Conservation (phyloP, 1,140 invertebrate genomes). For the Bathynomus jamesi region DNA sequence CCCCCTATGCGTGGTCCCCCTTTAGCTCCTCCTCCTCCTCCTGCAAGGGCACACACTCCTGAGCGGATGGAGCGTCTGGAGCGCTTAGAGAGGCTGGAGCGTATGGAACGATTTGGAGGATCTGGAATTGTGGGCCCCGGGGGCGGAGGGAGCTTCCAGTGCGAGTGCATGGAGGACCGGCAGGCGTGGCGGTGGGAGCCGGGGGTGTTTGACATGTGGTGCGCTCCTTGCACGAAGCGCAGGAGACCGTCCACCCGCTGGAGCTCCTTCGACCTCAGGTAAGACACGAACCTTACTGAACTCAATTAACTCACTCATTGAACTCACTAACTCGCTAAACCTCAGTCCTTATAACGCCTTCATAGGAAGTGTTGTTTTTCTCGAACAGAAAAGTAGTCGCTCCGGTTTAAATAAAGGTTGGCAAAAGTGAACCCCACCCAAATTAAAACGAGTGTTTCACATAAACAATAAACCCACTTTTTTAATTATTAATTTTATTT, state of each 20-base stretch:
- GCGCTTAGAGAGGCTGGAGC: not conserved
- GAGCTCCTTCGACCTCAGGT: constrained; percentile 26
- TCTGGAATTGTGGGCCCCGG: not conserved
- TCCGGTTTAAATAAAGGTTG: too few relatives aligned
- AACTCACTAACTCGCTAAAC: too few relatives aligned
- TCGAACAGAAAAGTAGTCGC: too few relatives aligned
- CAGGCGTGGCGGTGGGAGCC: constrained; percentile 21
- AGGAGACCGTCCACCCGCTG: constrained; percentile 14
- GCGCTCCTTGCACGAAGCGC: constrained; percentile 22
- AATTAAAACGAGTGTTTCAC: too few relatives aligned
- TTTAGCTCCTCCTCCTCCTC: not conserved
- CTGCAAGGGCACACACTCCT: not conserved
- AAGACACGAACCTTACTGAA: too few relatives aligned
- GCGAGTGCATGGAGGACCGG: constrained; percentile 25
- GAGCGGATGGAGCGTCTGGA: not conserved
- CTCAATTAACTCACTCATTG: too few relatives aligned
- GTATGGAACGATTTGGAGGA: not conserved
- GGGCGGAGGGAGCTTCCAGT: constrained; percentile 27
- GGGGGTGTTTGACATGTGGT: constrained; percentile 28
- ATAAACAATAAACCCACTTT: too few relatives aligned
- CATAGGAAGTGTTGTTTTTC: too few relatives aligned
- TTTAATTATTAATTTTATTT: too few relatives aligned
- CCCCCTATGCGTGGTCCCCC: not conserved
- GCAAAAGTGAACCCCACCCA: too few relatives aligned
- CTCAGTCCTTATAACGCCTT: too few relatives aligned